These are phyloP conservation scores for Calephelis perditalis DNA, from an alignment of 2,888 invertebrate genomes.

Conservation along the genomic window DNA sequence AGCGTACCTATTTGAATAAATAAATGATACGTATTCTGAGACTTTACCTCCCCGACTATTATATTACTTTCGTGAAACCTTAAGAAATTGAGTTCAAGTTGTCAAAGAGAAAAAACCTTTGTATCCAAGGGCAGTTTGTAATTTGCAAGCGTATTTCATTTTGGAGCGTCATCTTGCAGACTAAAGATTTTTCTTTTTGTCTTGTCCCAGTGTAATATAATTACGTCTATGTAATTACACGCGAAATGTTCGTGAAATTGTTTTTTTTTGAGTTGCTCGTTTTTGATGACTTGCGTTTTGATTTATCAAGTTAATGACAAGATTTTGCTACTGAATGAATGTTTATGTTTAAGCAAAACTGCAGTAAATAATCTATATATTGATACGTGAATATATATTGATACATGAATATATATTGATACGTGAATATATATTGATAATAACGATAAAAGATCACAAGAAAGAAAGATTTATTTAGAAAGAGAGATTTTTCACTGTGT, in stretches of 20 bases:
- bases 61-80: slow-evolving; percentile 16
- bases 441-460: too few relatives aligned
- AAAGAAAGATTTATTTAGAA: too few relatives aligned
- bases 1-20: slow-evolving; percentile 8
- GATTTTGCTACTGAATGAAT: too few relatives aligned
- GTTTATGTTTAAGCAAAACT: too few relatives aligned
- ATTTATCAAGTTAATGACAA: background rate
- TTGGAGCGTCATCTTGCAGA: slow-evolving; percentile 7
- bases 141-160: slow-evolving; percentile 5
- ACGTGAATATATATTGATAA: too few relatives aligned
- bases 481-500: too few relatives aligned
- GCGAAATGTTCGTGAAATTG: slow-evolving; percentile 7
- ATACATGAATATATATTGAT: too few relatives aligned
- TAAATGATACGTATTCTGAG: slow-evolving; percentile 11
- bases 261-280: slow-evolving; percentile 3
- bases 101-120: slow-evolving; percentile 23
- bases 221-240: slow-evolving; percentile 8
- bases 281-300: slow-evolving; percentile 3
- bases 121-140: slow-evolving; percentile 14
- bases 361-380: too few relatives aligned
- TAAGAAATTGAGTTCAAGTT: slow-evolving; percentile 20
- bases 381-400: too few relatives aligned
- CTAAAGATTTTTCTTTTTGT: slow-evolving; percentile 12
- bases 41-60: slow-evolving; percentile 7
- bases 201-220: background rate